Base-by-base conservation (phyloP, 2,797 vertebrate genomes). In the Acridotheres tristis region DNA sequence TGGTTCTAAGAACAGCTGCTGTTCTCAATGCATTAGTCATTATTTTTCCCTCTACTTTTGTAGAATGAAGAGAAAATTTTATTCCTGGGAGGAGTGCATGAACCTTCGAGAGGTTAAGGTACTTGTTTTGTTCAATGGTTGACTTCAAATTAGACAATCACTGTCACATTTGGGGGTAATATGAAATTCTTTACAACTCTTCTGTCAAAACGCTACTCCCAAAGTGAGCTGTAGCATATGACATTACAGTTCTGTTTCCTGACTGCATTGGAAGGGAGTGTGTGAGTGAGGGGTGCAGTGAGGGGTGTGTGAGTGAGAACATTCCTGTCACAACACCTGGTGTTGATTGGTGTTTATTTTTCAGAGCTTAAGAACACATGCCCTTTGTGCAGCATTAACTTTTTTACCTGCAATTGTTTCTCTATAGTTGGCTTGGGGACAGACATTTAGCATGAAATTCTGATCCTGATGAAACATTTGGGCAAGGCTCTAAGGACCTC, bases 31-130 rank as follows among this genome's bases (percentile, higher is more conserved):
- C 32, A 13, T 90, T 93, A 72, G 45, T 80, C 4, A 15, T 67
- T 90, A 34, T 90, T 95, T 74, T 66, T 27, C 9, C 30, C 77
- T 96, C 59, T 94, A 26, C 48, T 96, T 19, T 88, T 93, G 48
- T 89, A 99, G 99, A 97, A 99, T 99, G 99, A 99, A 99, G 98
- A 98, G 98, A 67, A 99, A 99, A 93, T 99, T 99, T 97, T 99
- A 99, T 97, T 99, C 99, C 67, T 99, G 99, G 99, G 99, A 99
- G 88, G 99, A 99, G 97, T 99, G 99, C 91, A 99, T 99, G 98
- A 99, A 99, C 96, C 99, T 99, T 91, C 98, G 99, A 91, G 99
- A 99, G 93, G 98, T 99, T 97, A 99, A 99, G 98, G 99, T 99
- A 98, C 95, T 85, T 96, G 55, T 93, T 85, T 84, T 53, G 42